These are phyloP conservation scores for Falco biarmicus DNA, from an alignment of 2,797 vertebrate genomes.

Conservation along the genomic window DNA sequence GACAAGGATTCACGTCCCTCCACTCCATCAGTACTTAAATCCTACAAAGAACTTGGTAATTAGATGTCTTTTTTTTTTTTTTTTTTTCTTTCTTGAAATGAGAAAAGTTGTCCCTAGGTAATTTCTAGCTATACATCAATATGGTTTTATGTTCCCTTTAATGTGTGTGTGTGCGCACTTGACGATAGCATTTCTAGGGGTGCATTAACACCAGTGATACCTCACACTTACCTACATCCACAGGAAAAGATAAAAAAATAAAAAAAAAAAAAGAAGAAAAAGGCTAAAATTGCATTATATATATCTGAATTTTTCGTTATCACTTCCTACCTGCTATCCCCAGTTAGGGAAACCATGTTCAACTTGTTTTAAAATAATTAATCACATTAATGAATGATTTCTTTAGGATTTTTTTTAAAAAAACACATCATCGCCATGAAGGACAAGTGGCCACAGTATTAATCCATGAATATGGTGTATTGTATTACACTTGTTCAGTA, in stretches of 20 bases:
- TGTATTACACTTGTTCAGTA: background rate
- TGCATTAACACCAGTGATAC: background rate
- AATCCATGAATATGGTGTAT: background rate
- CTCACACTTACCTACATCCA: background rate
- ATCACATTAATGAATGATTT: background rate
- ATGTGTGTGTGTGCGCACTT: background rate
- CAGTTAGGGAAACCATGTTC: background rate
- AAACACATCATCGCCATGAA: background rate
- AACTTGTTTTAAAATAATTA: conserved; percentile 1
- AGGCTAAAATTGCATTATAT: background rate
- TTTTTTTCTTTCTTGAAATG: background rate
- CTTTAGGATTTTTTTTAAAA: background rate
- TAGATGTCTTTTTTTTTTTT: background rate
- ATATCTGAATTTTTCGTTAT: background rate
- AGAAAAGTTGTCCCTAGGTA: background rate
- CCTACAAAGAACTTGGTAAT: background rate
- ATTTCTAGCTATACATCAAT: background rate
- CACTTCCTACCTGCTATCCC: background rate
- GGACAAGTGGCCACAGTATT: background rate
- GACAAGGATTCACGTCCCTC: background rate
- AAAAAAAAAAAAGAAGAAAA: background rate
- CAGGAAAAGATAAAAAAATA: background rate
- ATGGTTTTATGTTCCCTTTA: background rate
- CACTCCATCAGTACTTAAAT: background rate
- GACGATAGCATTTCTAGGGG: background rate